Conservation (phyloP, 1,140 invertebrate species). For the Drosophila obscura region DNA sequence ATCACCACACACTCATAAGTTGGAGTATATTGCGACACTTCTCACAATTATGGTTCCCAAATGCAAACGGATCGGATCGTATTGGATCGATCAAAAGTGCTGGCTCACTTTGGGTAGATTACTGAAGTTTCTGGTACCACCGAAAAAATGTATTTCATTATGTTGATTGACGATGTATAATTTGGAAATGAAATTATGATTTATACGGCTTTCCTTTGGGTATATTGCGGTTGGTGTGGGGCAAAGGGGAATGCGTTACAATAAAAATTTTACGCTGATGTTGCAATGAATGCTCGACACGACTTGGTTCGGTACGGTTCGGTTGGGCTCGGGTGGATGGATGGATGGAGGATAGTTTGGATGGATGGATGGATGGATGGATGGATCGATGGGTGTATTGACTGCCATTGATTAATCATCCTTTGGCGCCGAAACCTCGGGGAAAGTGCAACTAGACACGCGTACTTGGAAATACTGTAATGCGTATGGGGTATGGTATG, state of each 20-base stretch:
- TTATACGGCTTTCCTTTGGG: conserved; percentile 67
- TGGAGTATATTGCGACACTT: conserved; percentile 26
- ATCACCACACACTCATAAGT: not conserved
- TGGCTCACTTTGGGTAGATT: conserved; percentile 67
- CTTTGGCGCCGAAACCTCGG: conserved; percentile 64
- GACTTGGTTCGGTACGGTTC: not conserved
- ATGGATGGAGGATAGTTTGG: not conserved
- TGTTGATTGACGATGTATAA: conserved; percentile 80
- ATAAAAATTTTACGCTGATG: conserved; percentile 49
- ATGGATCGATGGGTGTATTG: conserved; percentile 48
- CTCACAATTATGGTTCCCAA: not conserved
- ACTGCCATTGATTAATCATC: conserved; percentile 79
- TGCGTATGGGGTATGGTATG: not conserved
- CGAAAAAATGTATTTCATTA: conserved; percentile 67
- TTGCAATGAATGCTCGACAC: conserved; percentile 48
- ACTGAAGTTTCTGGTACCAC: conserved; percentile 43
- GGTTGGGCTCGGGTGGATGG: no score
- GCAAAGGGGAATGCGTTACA: not conserved
- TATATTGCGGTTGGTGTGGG: conserved; percentile 1
- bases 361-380: conserved; percentile 17
- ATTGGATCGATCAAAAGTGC: conserved; percentile 65
- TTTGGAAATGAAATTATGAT: conserved; percentile 77
- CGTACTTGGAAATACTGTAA: conserved; percentile 69
- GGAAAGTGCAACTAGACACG: conserved; percentile 77
- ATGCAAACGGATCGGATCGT: conserved; percentile 2